Base-by-base conservation (phyloP, 2,113 vertebrate genomes). In the Rhabdomys dilectus region DNA sequence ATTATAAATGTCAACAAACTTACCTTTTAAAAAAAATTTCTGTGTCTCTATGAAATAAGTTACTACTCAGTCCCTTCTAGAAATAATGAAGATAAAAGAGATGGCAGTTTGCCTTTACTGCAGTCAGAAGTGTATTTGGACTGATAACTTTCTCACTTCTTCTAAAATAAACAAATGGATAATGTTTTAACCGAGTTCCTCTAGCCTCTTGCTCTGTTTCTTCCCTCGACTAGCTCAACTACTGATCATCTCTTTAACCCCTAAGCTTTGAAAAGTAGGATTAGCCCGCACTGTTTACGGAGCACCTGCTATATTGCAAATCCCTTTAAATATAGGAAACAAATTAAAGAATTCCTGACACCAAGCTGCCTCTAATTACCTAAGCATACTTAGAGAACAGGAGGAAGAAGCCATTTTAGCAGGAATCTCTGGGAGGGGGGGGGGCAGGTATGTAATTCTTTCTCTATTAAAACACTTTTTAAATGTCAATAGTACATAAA, bases 301-400 rank as follows among this genome's bases (percentile, higher is more conserved):
- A 97, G 94, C 97, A 98, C 97, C 94, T 98, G 98, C 89, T 97
- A 91, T 64, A 95, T 7, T 95, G 85, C 89, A 98, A 89, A 97
- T 96, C 82, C 85, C 73, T 87, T 96, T 95, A 97, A 95, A 95
- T 94, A 88, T 92, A 93, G 81, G 62, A 89, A 97, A 96, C 90
- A 78, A 93, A 80, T 88, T 51, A 80, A 95, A 97, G 90, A 94
- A 95, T 80, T 89, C n/a, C 62, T 6, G 1, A 75, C 42, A 80
- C 21, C 62, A 87, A 5, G 70, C 62, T 91, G 70, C 77, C 48
- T 93, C n/a, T 88, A 8, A 80, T 56, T 77, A 84, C 48, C 36
- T 29, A 62, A 94, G 39, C 39, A n/a, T 12, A 51, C 16, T 1
- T 26, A 1, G 1, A 7, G 56, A 81, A 64, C 31, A 56, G 62